A percentile compares a stretch with the other conserved stretches of the same genome.
These are phyloP conservation scores for Drosophila carrolli DNA, from an alignment of 1,140 invertebrate species.

Conservation along the genomic window DNA sequence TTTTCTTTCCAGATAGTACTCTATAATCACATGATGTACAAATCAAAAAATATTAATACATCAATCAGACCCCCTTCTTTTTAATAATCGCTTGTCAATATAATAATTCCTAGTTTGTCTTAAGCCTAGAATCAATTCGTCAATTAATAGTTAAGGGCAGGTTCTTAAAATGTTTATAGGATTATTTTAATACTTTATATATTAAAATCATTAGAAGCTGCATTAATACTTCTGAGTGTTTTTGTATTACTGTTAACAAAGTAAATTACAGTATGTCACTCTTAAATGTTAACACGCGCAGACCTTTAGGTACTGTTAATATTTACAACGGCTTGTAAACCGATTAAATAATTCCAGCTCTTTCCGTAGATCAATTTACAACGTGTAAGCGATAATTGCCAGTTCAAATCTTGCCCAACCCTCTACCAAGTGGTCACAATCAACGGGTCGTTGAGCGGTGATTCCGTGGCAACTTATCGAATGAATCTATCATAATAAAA, in stretches of 20 bases:
- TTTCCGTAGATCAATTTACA: conserved; percentile 33
- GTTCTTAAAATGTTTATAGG: too few species aligned
- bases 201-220: too few species aligned
- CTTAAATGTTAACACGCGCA: background rate
- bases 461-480: conserved; percentile 34
- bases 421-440: conserved; percentile 11
- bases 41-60: background rate
- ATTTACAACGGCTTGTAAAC: conserved; percentile 32
- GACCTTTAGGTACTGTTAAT: background rate
- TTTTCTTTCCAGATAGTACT: background rate
- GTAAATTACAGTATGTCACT: background rate
- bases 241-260: background rate
- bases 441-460: conserved; percentile 21
- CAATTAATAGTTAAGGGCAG: too few species aligned
- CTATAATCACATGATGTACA: background rate
- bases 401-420: conserved; percentile 8
- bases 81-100: too few species aligned
- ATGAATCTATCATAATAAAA: conserved; percentile 50
- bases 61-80: background rate
- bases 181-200: too few species aligned
- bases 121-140: too few species aligned
- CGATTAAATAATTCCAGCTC: conserved; percentile 20
- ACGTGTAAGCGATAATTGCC: conserved; percentile 22
- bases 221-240: background rate
- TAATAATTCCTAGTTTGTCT: too few species aligned